Base-by-base conservation (phyloP, 2,113 vertebrate genomes). In the Trogon surrucura region DNA sequence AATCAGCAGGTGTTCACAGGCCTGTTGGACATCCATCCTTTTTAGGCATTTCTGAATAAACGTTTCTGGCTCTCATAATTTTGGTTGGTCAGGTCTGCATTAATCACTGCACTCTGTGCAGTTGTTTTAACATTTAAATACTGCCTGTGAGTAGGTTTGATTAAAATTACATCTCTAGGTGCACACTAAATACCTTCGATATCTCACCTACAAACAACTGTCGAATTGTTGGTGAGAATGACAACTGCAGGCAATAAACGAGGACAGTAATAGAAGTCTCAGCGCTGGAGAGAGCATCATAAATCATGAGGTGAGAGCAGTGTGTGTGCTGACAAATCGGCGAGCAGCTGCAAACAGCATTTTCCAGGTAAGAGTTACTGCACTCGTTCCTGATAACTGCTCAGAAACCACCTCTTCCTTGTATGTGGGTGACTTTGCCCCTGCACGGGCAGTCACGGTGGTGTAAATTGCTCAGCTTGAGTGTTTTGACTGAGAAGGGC, bases 231-330 rank as follows among this genome's bases (percentile, higher is more conserved):
- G 91, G 92, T 87, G 95, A 97, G 93, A 97, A 82, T 98, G 98
- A 98, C 98, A 98, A 98, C 97, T 98, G 97, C 97, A 97, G 97
- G 97, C 97, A 98, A 96, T 98, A 97, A 98, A 97, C 26, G 96
- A 97, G 95, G 96, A 97, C 92, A 94, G 96, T 92, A 97, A 97
- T 96, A 95, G 97, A 95, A 96, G 97, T 94, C 96, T 97, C 85
- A 41, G 95, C 95, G 69, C 96, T 95, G 91, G 94, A 94, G 90
- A 74, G 90, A 96, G 89, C 80, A 93, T 96, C 97, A 96, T 97
- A 97, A 97, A 98, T 97, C 95, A 97, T 87, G 91, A 94, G 90
- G 87, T 12, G 29, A 97, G 92, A 95, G 91, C 93, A 94, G 96
- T 27, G 34, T 93, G 91, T 89, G 88, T 38, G 80, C 93, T 93